Percentiles rank a stretch among this genome's conserved stretches.
phyloP scores from a whole-genome alignment of 1,140 invertebrate species.

The Heliconius melpomene region DNA sequence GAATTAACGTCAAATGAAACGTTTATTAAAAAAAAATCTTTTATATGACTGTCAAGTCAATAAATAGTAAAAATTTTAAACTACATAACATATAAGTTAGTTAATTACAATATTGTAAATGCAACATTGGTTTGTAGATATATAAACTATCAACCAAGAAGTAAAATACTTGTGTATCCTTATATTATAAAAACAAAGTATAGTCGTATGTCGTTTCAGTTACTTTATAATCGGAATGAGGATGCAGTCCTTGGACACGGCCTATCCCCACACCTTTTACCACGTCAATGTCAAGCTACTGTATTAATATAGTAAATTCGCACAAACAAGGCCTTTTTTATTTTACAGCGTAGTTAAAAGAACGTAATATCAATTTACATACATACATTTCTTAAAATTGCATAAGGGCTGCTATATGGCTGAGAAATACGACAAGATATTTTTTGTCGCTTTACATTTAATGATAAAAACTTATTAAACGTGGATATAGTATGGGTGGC shows the following conservation, averaged over 20 bases:
- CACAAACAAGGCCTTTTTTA: constrained; percentile 15
- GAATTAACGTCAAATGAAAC: background rate
- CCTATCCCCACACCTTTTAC: constrained; percentile 37
- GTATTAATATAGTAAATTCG: constrained; percentile 21
- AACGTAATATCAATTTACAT: constrained; percentile 12
- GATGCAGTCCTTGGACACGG: constrained; percentile 16
- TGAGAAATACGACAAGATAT: background rate
- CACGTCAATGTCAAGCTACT: constrained; percentile 33
- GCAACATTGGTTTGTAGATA: background rate
- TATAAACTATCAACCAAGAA: background rate
- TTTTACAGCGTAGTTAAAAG: constrained; percentile 4
- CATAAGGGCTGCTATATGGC: background rate
- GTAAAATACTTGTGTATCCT: background rate
- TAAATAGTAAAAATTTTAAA: background rate
- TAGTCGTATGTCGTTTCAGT: background rate
- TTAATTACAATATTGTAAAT: background rate
- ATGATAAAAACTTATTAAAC: background rate
- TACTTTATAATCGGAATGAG: constrained; percentile 30
- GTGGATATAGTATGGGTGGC: background rate
- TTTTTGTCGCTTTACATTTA: background rate
- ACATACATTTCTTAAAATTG: background rate
- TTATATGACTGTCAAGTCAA: background rate
- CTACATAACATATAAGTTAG: background rate
- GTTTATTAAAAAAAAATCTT: background rate
- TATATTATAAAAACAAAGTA: background rate